Base-by-base conservation (phyloP, 2,888 invertebrate genomes). In the Epirrhoe alternata region DNA sequence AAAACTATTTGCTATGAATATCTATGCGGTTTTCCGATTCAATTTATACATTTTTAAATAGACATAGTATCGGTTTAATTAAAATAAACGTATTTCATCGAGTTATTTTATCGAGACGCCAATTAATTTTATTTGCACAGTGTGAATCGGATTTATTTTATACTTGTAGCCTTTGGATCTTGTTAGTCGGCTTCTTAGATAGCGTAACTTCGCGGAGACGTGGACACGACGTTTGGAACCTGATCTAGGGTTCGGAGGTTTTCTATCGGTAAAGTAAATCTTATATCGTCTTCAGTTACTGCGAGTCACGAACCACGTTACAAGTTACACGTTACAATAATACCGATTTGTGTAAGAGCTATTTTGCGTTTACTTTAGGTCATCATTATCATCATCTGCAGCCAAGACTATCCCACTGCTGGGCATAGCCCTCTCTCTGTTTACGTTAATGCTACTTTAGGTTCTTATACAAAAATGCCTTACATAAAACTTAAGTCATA, bases 111-210 rank as follows among this genome's bases (percentile, higher is more conserved):
- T 8, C 33, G 31, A 16, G 2, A 17, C 12, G 60, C 67, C 63
- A 67, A 63, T 63, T 67, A 67, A 52, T 63, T 67, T 67, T 55
- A 60, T 69, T 56, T 56, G 38, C 58, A 63, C 64, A 52, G 52
- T 60, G 66, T 45, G 57, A 54, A 59, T 64, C 16, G 57, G 54
- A 64, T 70, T 70, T 68, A 71, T 69, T 69, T 62, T 66, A 63
- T 68, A 67, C 50, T 60, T 53, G 62, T 64, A 63, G 67, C 66
- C 61, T 61, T 70, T 67, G 66, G 68, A 54, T 69, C 72, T 72
- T 67, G 71, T 71, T 71, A 72, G 68, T 64, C 57, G 59, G 57
- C 55, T 69, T 52, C 65, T 57, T 35, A 61, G 64, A 65, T 67
- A 65, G 56, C 38, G 56, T 63, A 54, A 52, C 60, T 64, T 63